These are phyloP conservation scores for Graphium colonna DNA, from an alignment of 2,888 invertebrate species.

Conservation along the genomic window DNA sequence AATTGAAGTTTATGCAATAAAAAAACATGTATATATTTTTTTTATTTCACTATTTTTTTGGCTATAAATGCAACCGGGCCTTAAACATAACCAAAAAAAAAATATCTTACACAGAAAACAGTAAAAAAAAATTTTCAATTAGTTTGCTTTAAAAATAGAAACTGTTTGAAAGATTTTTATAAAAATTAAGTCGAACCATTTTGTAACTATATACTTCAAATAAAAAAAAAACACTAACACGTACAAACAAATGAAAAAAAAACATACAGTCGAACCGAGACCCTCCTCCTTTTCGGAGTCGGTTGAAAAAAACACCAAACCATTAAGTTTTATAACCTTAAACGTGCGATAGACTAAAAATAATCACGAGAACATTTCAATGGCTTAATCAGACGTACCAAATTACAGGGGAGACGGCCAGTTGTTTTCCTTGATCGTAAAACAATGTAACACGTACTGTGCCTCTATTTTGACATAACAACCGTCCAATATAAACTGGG, in stretches of 20 bases:
- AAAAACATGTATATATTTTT: too few relatives aligned
- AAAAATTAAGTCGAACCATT: too few relatives aligned
- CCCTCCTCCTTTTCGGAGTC: too few relatives aligned
- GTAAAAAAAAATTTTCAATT: conserved; percentile 8
- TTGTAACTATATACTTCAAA: too few relatives aligned
- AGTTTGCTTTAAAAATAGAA: too few relatives aligned
- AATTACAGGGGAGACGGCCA: conserved; percentile 35
- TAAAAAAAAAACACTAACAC: too few relatives aligned
- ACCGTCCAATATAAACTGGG: conserved; percentile 31
- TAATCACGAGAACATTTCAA: conserved; percentile 30
- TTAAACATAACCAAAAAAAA: conserved; percentile 12
- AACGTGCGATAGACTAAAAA: conserved; percentile 24
- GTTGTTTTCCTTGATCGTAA: conserved; percentile 36
- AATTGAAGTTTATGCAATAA: too few relatives aligned
- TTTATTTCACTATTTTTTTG: too few relatives aligned
- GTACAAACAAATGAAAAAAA: too few relatives aligned
- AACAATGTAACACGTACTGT: conserved; percentile 47
- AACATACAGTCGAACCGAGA: too few relatives aligned
- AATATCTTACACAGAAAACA: conserved; percentile 13
- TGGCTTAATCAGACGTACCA: conserved; percentile 42
- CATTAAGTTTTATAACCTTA: conserved; percentile 24
- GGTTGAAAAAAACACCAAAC: conserved; percentile 17
- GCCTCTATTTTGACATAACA: conserved; percentile 38
- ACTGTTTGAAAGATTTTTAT: too few relatives aligned
- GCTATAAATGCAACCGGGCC: not conserved